Percentiles rank a stretch among this genome's conserved stretches.
Conservation (phyloP, 1,140 invertebrate genomes). For the Antheraea pernyi region DNA sequence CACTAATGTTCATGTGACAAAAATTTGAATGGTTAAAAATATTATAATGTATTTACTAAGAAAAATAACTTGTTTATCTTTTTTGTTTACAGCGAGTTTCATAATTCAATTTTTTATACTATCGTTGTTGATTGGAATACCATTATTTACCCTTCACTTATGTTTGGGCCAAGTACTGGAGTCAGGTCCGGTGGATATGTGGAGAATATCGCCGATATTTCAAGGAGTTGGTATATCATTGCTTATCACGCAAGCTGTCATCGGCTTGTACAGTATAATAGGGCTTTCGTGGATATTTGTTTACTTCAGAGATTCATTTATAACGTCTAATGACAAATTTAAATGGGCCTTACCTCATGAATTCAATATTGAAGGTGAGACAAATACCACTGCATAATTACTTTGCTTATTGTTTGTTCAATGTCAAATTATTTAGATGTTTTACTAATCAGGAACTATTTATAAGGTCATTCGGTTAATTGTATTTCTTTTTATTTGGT, state of each 20-base stretch:
- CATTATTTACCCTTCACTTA: constrained; percentile 91
- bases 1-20: background rate
- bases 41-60: no score
- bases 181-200: constrained; percentile 94
- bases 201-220: constrained; percentile 94
- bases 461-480: constrained; percentile 34
- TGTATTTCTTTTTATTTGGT: constrained; percentile 1
- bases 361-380: constrained; percentile 83
- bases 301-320: constrained; percentile 93
- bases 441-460: constrained; percentile 29
- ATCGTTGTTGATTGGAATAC: constrained; percentile 91
- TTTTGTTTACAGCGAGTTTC: constrained; percentile 86
- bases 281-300: constrained; percentile 94
- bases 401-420: constrained; percentile 22
- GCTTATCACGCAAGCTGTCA: constrained; percentile 87
- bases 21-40: no score
- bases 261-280: constrained; percentile 92
- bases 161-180: constrained; percentile 91
- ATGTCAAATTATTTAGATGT: constrained; percentile 23
- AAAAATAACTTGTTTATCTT: constrained; percentile 17
- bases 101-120: constrained; percentile 93
- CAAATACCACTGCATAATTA: constrained; percentile 20
- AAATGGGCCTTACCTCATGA: constrained; percentile 89
- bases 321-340: constrained; percentile 88
- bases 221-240: constrained; percentile 92